A percentile compares a stretch with the other conserved stretches of the same genome.
Evolutionary conservation across 2,113 vertebrate genomes (phyloP).

Genomic region (Neotragus pygmaeus): DNA sequence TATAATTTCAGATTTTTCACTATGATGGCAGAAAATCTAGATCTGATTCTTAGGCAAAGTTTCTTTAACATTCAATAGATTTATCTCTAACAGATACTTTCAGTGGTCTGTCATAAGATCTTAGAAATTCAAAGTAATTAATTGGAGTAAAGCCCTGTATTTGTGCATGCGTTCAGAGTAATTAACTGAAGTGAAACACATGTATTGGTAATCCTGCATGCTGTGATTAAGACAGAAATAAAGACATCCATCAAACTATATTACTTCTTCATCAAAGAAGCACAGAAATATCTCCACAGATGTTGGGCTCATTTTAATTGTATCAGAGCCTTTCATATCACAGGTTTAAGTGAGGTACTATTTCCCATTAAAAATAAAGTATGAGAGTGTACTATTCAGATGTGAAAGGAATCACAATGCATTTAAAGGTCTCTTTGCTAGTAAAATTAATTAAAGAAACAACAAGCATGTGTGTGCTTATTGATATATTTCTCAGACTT

Average conservation of each 20-base stretch:
- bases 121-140: constrained; percentile 60
- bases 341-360: constrained; percentile 13
- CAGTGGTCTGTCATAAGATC: background rate
- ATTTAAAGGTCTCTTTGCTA: background rate
- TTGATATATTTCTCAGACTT: background rate
- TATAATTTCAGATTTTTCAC: constrained; percentile 43
- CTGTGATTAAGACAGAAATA: constrained; percentile 62
- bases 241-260: constrained; percentile 69
- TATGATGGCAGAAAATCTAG: constrained; percentile 1
- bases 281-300: constrained; percentile 54
- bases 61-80: background rate
- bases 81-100: background rate
- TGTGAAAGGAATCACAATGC: background rate
- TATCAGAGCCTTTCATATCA: constrained; percentile 37
- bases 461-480: background rate
- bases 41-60: background rate
- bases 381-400: background rate
- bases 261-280: constrained; percentile 69
- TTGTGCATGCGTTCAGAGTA: constrained; percentile 37
- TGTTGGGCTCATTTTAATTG: constrained; percentile 65
- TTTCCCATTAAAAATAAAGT: background rate
- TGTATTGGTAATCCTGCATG: constrained; percentile 39
- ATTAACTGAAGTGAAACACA: constrained; percentile 62
- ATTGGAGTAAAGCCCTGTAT: constrained; percentile 19
- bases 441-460: constrained; percentile 31